Percentiles rank a stretch among this genome's conserved stretches.
Conservation (phyloP, 2,888 invertebrate species). For the Danaus chrysippus region DNA sequence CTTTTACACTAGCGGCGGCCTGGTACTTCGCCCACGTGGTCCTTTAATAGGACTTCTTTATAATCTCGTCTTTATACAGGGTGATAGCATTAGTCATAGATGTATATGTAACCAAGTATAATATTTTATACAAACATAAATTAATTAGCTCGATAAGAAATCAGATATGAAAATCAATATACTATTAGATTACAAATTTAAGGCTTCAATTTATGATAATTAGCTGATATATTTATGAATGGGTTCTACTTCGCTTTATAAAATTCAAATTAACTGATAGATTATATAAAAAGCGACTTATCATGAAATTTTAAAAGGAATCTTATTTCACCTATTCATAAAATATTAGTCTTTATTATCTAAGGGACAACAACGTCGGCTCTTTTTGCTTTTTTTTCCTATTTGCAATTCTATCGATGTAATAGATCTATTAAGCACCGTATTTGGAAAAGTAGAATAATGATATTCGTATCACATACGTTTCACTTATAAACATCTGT, state of each 20-base stretch:
- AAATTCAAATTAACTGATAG: too few species aligned
- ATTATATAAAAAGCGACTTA: too few species aligned
- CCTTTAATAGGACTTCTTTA: slow-evolving; percentile 27
- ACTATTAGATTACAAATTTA: too few species aligned
- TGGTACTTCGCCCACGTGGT: slow-evolving; percentile 32
- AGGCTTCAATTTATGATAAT: too few species aligned
- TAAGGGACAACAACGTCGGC: slow-evolving; percentile 12
- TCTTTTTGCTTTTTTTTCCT: slow-evolving; percentile 23
- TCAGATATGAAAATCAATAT: too few species aligned
- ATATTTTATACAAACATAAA: not conserved
- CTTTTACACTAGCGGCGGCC: slow-evolving; percentile 30
- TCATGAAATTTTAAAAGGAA: too few species aligned
- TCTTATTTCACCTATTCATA: too few species aligned
- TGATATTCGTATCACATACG: slow-evolving; percentile 57
- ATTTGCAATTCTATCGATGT: slow-evolving; percentile 21
- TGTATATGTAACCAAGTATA: not conserved
- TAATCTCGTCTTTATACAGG: slow-evolving; percentile 14
- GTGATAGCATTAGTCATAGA: not conserved
- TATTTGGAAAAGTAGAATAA: slow-evolving; percentile 41
- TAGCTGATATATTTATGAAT: slow-evolving; percentile 24
- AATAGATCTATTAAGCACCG: slow-evolving; percentile 37
- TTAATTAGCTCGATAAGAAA: too few species aligned
- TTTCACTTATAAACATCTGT: slow-evolving; percentile 64
- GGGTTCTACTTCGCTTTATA: slow-evolving; percentile 15
- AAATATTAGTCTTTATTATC: too few species aligned